These are phyloP conservation scores for Notodonta ziczac DNA, from an alignment of 2,888 invertebrate genomes.

Conservation along the genomic window DNA sequence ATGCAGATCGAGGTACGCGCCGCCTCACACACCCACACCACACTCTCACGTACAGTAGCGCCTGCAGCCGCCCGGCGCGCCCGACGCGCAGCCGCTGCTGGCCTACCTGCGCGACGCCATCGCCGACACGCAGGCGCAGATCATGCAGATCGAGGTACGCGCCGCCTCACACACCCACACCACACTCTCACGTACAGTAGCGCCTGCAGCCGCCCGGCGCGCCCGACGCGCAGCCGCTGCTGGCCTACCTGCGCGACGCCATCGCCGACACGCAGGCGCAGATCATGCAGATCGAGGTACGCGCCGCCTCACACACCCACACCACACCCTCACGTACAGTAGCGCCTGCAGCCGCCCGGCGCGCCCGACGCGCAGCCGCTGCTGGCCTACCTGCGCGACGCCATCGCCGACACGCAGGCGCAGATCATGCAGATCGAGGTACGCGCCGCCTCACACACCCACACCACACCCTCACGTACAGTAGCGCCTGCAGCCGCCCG, in stretches of 20 bases:
- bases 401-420: slow-evolving; percentile 95
- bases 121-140: slow-evolving; percentile 95
- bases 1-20: slow-evolving; percentile 92
- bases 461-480: too few relatives aligned
- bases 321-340: too few relatives aligned
- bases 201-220: slow-evolving; percentile 85
- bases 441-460: too few relatives aligned
- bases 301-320: too few relatives aligned
- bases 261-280: slow-evolving; percentile 96
- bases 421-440: slow-evolving; percentile 97
- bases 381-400: slow-evolving; percentile 94
- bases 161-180: too few relatives aligned
- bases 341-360: slow-evolving; percentile 85
- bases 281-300: slow-evolving; percentile 95
- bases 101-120: slow-evolving; percentile 96
- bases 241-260: slow-evolving; percentile 94
- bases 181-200: too few relatives aligned
- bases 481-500: slow-evolving; percentile 85
- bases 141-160: slow-evolving; percentile 93
- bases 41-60: slow-evolving; percentile 50
- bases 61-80: slow-evolving; percentile 82
- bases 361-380: slow-evolving; percentile 84
- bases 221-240: slow-evolving; percentile 85
- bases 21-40: too few relatives aligned
- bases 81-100: slow-evolving; percentile 87